Evolutionary conservation across 2,113 vertebrate genomes (phyloP).

Genomic region (Chitala chitala): DNA sequence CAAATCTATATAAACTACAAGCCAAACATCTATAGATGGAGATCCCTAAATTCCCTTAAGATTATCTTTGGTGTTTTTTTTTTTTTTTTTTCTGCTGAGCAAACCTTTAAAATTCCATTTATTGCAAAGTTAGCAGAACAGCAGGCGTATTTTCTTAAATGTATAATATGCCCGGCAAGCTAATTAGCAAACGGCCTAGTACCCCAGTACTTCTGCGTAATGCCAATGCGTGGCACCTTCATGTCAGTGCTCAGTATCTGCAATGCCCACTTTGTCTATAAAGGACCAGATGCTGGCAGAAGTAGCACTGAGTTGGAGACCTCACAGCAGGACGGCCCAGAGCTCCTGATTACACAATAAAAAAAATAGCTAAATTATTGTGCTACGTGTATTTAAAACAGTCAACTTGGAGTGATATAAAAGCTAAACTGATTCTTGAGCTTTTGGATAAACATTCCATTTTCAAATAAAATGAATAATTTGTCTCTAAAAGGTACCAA

Average conservation of each 20-base stretch:
- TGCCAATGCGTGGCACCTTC: slow-evolving; percentile 15
- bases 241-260: no score
- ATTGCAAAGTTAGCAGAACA: slow-evolving; percentile 65
- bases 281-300: background rate
- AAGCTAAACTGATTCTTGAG: no score
- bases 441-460: no score
- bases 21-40: slow-evolving; percentile 70
- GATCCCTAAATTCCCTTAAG: slow-evolving; percentile 65
- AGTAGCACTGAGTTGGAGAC: slow-evolving; percentile 31
- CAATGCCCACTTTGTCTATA: background rate
- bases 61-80: slow-evolving; percentile 55
- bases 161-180: slow-evolving; percentile 56
- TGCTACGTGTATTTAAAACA: no score
- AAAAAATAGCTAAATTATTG: no score
- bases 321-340: slow-evolving; percentile 31
- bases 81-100: slow-evolving; percentile 59
- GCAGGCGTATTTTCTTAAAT: slow-evolving; percentile 45
- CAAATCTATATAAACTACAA: slow-evolving; percentile 68
- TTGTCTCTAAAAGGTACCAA: no score
- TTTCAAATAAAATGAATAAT: no score
- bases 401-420: no score
- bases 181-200: slow-evolving; percentile 33
- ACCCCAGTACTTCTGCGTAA: slow-evolving; percentile 36
- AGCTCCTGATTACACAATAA: no score
- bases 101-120: slow-evolving; percentile 45